Conservation (phyloP, 2,113 vertebrate species). For the Aix galericulata region DNA sequence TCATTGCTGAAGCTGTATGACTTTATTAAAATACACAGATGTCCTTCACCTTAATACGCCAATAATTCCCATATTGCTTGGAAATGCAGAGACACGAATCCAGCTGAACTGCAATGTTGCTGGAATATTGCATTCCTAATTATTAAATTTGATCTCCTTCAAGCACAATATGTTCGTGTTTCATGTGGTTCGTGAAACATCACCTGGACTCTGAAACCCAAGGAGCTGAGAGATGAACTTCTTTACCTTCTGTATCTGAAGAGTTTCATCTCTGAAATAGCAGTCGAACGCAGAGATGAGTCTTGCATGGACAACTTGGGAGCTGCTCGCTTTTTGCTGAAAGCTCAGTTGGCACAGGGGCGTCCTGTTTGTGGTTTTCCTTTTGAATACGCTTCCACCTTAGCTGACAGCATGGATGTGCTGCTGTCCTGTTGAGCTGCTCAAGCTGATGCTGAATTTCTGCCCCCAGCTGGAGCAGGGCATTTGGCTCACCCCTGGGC, state of each 20-base stretch:
- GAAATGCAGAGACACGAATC: neutral
- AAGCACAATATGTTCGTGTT: neutral
- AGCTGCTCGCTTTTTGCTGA: neutral
- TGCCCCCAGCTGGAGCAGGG: neutral
- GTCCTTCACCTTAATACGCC: neutral
- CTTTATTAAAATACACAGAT: neutral
- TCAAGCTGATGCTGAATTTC: neutral
- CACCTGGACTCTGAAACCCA: neutral
- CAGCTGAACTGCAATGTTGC: neutral
- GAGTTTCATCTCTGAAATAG: neutral
- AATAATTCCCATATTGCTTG: neutral
- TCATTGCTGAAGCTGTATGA: neutral
- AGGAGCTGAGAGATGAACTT: neutral
- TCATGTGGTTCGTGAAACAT: neutral
- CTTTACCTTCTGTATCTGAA: neutral
- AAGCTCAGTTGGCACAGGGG: neutral
- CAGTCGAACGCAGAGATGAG: neutral
- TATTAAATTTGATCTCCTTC: neutral
- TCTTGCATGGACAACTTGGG: neutral
- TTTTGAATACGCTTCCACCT: neutral
- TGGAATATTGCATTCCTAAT: neutral
- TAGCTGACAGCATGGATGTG: neutral
- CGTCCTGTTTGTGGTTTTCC: constrained; percentile 25
- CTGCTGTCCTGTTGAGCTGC: neutral
- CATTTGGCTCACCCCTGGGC: neutral